Percentiles rank a stretch among this genome's conserved stretches.
Conservation (phyloP, 1,140 invertebrate genomes). For the Neomicropteryx cornuta region DNA sequence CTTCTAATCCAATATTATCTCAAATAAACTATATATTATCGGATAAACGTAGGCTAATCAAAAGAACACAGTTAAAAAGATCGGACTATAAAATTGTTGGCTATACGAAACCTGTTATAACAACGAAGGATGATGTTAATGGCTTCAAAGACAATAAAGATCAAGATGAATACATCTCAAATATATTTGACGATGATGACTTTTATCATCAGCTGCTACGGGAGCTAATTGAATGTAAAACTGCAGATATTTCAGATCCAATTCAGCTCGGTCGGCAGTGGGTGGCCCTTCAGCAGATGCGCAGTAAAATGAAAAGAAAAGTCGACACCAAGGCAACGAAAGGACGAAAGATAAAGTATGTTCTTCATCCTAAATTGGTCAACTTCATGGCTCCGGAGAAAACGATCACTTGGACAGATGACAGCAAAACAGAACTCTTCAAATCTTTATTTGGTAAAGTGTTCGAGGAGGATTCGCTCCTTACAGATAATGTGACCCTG, state of each 20-base stretch:
- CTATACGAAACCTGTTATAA: conserved; percentile 23
- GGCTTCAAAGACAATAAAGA: conserved; percentile 28
- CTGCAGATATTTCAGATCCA: conserved; percentile 69
- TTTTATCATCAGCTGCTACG: conserved; percentile 90
- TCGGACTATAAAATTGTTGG: conserved; percentile 65
- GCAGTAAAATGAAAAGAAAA: conserved; percentile 82
- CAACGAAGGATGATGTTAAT: conserved; percentile 24
- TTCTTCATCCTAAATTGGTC: conserved; percentile 80
- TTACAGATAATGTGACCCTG: conserved; percentile 22
- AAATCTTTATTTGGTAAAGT: conserved; percentile 73
- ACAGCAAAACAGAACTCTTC: conserved; percentile 69
- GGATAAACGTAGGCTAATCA: conserved; percentile 66
- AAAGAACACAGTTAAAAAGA: conserved; percentile 70
- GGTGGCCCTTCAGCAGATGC: conserved; percentile 81
- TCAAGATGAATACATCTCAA: conserved; percentile 56
- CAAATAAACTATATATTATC: conserved; percentile 79
- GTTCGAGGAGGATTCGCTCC: conserved; percentile 26
- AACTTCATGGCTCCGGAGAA: conserved; percentile 88
- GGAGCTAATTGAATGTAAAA: conserved; percentile 87
- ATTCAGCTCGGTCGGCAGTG: conserved; percentile 71
- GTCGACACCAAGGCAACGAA: conserved; percentile 89
- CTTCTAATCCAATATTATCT: conserved; percentile 65
- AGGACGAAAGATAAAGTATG: conserved; percentile 81
- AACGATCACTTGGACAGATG: conserved; percentile 57
- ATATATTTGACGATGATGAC: conserved; percentile 95